Conservation (phyloP, 2,113 vertebrate species). For the Rutilus rutilus region DNA sequence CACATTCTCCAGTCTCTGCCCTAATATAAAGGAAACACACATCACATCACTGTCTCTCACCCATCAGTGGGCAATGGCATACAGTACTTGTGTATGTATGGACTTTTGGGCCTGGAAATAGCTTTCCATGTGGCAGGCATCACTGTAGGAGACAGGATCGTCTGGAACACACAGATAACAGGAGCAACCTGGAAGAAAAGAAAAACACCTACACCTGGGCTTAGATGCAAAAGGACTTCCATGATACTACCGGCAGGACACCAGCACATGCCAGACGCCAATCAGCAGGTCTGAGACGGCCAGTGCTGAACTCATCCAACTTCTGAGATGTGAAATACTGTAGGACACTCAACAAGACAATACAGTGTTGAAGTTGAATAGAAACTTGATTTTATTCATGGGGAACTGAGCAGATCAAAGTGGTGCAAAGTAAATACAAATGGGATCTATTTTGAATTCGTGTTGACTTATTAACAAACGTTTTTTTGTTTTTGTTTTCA, state of each 20-base stretch:
- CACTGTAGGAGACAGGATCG: not conserved
- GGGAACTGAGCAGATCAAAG: not conserved
- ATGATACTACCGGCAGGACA: not conserved
- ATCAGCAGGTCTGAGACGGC: not conserved
- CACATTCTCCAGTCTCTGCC: conserved; percentile 12
- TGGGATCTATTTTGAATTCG: not conserved
- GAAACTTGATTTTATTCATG: not conserved
- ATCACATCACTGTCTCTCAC: conserved; percentile 18
- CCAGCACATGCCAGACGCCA: not conserved
- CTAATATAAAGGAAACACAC: not conserved
- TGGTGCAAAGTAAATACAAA: not conserved
- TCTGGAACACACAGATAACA: conserved; percentile 67
- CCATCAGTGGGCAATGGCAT: not conserved
- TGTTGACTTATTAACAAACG: not conserved
- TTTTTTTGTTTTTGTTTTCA: no score
- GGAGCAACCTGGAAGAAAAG: conserved; percentile 39
- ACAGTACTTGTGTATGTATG: not conserved
- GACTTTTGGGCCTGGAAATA: conserved; percentile 21
- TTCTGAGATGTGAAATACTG: not conserved
- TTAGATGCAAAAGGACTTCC: not conserved
- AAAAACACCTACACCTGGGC: conserved; percentile 19
- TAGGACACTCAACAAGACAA: not conserved
- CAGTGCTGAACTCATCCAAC: not conserved
- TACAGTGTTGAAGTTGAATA: not conserved
- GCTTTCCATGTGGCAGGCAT: not conserved